Base-by-base conservation (phyloP, 2,888 invertebrate genomes). In the Nemotelus nigrinus region DNA sequence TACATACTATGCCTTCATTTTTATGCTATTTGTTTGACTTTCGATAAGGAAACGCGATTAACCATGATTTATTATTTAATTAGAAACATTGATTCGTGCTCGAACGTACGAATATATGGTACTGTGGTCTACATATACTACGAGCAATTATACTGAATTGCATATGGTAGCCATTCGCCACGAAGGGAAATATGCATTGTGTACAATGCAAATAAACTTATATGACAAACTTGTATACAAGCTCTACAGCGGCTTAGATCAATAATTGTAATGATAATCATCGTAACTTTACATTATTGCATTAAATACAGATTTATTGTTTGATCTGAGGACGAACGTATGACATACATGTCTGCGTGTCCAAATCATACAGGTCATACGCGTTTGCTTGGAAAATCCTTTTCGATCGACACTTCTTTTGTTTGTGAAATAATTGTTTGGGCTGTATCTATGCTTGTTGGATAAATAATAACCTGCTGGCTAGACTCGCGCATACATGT, bases 11-110 rank as follows among this genome's bases (percentile, higher is more conserved):
- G 63, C 25, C 0, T 25, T 25, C 25, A 63, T 39, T 63, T 10
- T 70, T 25, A 58, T 45, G 47, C 8, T 75, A 64, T 76, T 65
- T 76, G 44, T 48, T 48, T 47, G 68, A 55, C 64, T 70, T 72
- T 43, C 65, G 79, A 79, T 79, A 79, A 79, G 50, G 58, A 53
- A 44, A 70, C 77, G 72, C 78, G 79, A 79, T 79, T 78, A 79
- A 71, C 65, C 71, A 79, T 79, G 79, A 79, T 79, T 79, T 79
- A 79, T 79, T 77, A 64, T 74, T 71, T 77, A 79, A 79, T 77
- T 79, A 78, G 78, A 57, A 77, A 78, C 78, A 78, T 79, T 79
- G 79, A 79, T 79, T 79, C 77, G 57, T 45, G 3, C 43, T 39
- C 25, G 25, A 25, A 25, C 25, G 25, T 25, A 25, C 25, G 25